Evolutionary conservation across 2,888 invertebrate genomes (phyloP), one percentile per base, ranked within the genome.

Genomic region (Lordiphosa fenestrarum): DNA sequence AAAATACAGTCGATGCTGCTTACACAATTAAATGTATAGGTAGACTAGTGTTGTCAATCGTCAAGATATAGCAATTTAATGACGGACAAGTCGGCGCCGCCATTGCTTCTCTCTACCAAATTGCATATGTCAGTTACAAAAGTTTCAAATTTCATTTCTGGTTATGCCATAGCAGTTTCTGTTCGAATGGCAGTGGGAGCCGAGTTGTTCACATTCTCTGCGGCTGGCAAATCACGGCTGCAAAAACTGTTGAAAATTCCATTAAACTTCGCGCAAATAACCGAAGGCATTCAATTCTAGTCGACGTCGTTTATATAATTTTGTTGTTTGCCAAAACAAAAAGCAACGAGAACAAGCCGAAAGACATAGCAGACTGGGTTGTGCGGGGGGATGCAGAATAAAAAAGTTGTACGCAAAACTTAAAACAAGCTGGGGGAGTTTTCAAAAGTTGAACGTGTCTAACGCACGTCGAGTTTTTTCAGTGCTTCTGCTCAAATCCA

Each of bases 251-350:
- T 84, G 85, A 72, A 86, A 87, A 86, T 87, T 86, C 87, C 86
- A 86, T 86, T 86, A 86, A 86, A 86, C 87, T 86, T 86, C 77
- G 78, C 84, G 85, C 80, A 86, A 86, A 86, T 86, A 86, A 81
- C 86, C 87, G 73, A 84, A 85, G 86, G 87, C 86, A 70, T 73
- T 85, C 86, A 86, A 84, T 86, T 82, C 84, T 73, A 87, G 85
- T 80, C 80, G 73, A 74, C 83, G 72, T 78, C 83, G 80, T 69
- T 78, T 78, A 67, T 85, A 80, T 82, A 83, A 87, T 83, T 86
- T 83, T 73, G 73, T 72, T 85, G 71, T 69, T 73, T 73, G 66
- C 63, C 65, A 67, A 69, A 68, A 73, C 74, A 71, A 76, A 75
- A 70, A 81, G 71, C 61, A 69, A 64, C 57, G 70, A 54, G 59